Conservation (phyloP, 2,113 vertebrate genomes). For the Tupaia tana region DNA sequence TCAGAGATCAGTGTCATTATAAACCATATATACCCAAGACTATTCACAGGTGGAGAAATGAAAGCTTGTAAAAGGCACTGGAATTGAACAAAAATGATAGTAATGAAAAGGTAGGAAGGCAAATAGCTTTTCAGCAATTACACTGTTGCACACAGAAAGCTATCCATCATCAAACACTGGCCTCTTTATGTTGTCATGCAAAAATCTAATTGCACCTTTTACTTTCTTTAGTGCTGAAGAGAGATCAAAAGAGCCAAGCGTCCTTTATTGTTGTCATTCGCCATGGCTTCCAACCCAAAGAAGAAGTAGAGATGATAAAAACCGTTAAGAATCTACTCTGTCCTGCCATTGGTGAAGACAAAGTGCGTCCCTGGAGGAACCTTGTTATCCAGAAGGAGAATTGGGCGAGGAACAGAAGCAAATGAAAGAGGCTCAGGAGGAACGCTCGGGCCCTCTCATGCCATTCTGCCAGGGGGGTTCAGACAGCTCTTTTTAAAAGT, state of each 20-base stretch:
- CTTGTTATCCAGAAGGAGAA: not conserved
- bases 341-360: conserved; percentile 60
- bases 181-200: conserved; percentile 73
- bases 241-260: conserved; percentile 62
- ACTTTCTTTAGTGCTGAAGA: conserved; percentile 14
- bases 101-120: conserved; percentile 75
- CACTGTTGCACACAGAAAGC: conserved; percentile 48
- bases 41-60: conserved; percentile 58
- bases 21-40: conserved; percentile 68
- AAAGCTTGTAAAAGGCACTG: conserved; percentile 66
- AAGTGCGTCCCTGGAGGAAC: conserved; percentile 54
- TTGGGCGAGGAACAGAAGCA: not conserved
- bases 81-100: conserved; percentile 75
- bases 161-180: conserved; percentile 70
- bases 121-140: conserved; percentile 74
- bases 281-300: conserved; percentile 52
- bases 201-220: conserved; percentile 66
- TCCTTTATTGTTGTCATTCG: conserved; percentile 72
- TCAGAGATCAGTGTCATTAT: conserved; percentile 70
- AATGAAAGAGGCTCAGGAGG: not conserved
- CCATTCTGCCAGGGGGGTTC: not conserved
- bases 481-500: not conserved
- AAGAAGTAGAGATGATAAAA: conserved; percentile 76
- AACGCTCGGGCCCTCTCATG: not conserved
- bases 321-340: conserved; percentile 57